phyloP scores from a whole-genome alignment of 2,113 vertebrate species.

The Prolemur simus region DNA sequence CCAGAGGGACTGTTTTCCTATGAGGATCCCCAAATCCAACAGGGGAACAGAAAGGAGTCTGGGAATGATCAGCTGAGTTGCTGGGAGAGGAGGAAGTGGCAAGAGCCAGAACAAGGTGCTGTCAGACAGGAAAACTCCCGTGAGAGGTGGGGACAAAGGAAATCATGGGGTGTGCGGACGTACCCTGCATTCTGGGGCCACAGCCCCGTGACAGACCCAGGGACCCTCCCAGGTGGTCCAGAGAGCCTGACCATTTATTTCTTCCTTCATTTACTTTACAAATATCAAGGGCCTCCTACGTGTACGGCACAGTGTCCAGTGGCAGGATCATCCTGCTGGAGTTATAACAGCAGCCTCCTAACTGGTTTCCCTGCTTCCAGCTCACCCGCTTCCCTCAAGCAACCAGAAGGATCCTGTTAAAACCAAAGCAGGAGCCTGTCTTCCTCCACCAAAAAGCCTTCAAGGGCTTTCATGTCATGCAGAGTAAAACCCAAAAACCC shows the following conservation, averaged over 20 bases:
- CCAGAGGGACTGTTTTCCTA: background rate
- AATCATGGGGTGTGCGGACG: fast-evolving
- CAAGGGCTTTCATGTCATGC: background rate
- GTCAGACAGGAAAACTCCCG: fast-evolving
- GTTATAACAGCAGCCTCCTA: background rate
- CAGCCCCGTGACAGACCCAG: background rate
- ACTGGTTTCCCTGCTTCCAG: background rate
- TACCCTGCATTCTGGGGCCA: background rate
- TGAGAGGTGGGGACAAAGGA: background rate
- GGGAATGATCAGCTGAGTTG: background rate
- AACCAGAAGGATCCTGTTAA: too few species aligned
- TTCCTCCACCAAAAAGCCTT: background rate
- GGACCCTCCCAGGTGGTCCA: background rate
- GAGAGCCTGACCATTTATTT: too few species aligned
- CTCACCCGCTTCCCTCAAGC: background rate
- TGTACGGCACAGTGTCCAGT: background rate
- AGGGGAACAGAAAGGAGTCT: background rate
- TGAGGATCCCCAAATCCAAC: background rate
- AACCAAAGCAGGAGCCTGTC: background rate
- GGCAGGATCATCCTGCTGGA: background rate
- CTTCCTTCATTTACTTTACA: background rate
- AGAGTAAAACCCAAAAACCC: background rate
- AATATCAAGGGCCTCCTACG: background rate
- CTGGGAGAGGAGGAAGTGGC: background rate
- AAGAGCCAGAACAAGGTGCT: background rate